Percentiles rank a stretch among this genome's conserved stretches.
These are phyloP conservation scores for Climacteris rufus DNA, from an alignment of 2,113 vertebrate species.

Conservation along the genomic window DNA sequence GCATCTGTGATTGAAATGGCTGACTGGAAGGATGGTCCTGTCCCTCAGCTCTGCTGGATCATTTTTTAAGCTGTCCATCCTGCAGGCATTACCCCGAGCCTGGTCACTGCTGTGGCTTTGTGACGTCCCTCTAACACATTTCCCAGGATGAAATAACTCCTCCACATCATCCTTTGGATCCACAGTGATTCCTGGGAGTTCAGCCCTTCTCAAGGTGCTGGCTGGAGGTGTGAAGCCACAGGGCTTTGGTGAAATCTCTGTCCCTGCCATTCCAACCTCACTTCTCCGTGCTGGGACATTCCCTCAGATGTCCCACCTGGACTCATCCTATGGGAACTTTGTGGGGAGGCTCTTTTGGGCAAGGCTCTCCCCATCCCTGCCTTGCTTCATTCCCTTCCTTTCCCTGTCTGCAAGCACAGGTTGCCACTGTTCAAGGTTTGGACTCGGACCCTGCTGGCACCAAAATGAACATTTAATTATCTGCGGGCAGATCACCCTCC, in stretches of 20 bases:
- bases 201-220: neutral
- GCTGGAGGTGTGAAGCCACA: neutral
- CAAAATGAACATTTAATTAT: neutral
- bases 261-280: accelerated
- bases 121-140: neutral
- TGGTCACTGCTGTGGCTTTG: accelerated
- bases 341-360: neutral
- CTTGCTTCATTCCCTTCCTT: neutral
- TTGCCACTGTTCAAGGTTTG: neutral
- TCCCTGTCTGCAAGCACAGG: neutral
- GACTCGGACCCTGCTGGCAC: neutral
- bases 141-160: neutral
- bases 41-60: neutral
- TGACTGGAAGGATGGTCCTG: neutral
- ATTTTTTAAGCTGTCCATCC: neutral
- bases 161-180: accelerated
- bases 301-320: neutral
- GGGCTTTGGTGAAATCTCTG: neutral
- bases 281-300: accelerated
- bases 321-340: neutral
- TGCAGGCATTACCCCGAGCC: accelerated
- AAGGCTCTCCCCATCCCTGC: neutral
- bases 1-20: neutral
- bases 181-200: accelerated
- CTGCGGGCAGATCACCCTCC: neutral